These are phyloP conservation scores for Lethenteron camtschaticum DNA, from an alignment of 2,113 vertebrate genomes.

Conservation along the genomic window DNA sequence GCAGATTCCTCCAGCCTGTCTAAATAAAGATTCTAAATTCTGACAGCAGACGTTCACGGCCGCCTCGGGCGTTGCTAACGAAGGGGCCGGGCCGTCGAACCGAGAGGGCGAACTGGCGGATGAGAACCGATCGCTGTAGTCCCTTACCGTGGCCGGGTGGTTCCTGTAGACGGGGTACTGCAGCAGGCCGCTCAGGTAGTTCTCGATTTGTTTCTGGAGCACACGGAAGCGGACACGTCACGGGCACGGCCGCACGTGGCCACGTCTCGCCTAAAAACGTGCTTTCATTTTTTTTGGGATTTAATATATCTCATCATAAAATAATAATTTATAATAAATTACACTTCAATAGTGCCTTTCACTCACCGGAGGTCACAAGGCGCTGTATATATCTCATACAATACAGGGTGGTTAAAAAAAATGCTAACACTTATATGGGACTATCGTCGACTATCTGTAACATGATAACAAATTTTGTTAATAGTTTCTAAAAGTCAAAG, in stretches of 20 bases:
- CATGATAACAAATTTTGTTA: too few relatives aligned
- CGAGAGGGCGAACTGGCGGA: not conserved
- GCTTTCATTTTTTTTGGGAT: too few relatives aligned
- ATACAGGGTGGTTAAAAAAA: too few relatives aligned
- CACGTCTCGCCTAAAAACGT: too few relatives aligned
- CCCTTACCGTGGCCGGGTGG: constrained; percentile 66
- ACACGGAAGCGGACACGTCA: constrained; percentile 13
- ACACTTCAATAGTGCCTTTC: not conserved
- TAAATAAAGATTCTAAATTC: not conserved
- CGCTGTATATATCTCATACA: not conserved
- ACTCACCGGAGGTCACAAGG: not conserved
- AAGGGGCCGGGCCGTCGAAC: not conserved
- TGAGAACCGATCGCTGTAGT: not conserved
- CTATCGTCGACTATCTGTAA: too few relatives aligned
- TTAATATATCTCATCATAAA: too few relatives aligned
- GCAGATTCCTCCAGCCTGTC: too few relatives aligned
- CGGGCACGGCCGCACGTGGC: constrained; percentile 1
- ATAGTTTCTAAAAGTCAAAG: too few relatives aligned
- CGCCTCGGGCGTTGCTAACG: not conserved
- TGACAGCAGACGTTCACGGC: not conserved
- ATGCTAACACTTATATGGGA: too few relatives aligned
- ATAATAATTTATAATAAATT: too few relatives aligned
- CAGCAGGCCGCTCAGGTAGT: constrained; percentile 72
- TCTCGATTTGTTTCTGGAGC: constrained; percentile 70
- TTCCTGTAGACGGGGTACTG: constrained; percentile 70